Evolutionary conservation across 1,140 invertebrate species (phyloP).

Genomic region (Diprion similis): DNA sequence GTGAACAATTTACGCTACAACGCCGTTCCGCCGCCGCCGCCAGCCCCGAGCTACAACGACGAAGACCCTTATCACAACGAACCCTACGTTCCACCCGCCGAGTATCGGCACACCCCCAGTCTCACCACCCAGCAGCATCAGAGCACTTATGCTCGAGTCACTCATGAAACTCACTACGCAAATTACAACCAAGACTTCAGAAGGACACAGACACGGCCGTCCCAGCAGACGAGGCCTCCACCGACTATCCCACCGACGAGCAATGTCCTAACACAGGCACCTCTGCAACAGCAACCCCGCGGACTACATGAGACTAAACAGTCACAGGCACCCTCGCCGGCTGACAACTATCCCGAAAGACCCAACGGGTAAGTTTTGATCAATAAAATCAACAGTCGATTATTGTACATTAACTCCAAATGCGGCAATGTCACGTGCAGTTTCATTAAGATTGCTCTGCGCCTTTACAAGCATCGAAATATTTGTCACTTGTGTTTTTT

Average conservation of each 20-base stretch:
- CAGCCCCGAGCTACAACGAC: slow-evolving; percentile 37
- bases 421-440: too few relatives aligned
- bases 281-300: slow-evolving; percentile 22
- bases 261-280: slow-evolving; percentile 4
- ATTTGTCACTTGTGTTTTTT: not conserved
- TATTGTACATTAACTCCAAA: too few relatives aligned
- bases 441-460: too few relatives aligned
- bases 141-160: slow-evolving; percentile 31
- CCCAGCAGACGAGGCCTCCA: slow-evolving; percentile 21
- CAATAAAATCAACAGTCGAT: not conserved
- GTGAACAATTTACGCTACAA: slow-evolving; percentile 48
- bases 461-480: too few relatives aligned
- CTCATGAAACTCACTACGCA: slow-evolving; percentile 37
- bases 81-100: slow-evolving; percentile 41
- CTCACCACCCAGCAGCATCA: slow-evolving; percentile 23
- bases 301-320: slow-evolving; percentile 25
- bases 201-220: slow-evolving; percentile 35
- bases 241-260: slow-evolving; percentile 12
- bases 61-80: slow-evolving; percentile 42
- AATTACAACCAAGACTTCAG: slow-evolving; percentile 42
- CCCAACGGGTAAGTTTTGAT: slow-evolving; percentile 38
- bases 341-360: slow-evolving; percentile 45
- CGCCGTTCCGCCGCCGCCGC: slow-evolving; percentile 41
- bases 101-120: slow-evolving; percentile 31
- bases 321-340: slow-evolving; percentile 11